Evolutionary conservation across 1,140 invertebrate genomes (phyloP).

Genomic region (Branchinecta lindahli): DNA sequence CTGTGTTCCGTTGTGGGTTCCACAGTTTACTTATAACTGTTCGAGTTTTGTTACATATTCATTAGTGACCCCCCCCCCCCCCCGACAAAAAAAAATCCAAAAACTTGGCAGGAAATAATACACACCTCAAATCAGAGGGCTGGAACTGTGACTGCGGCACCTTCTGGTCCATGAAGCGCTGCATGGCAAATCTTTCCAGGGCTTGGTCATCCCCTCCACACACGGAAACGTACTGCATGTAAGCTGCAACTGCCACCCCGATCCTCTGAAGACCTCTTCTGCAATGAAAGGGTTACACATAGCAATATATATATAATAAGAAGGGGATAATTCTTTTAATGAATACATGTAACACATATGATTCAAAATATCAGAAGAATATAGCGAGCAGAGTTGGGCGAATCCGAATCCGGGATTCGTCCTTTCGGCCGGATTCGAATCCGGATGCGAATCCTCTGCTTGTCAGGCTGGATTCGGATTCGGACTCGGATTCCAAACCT

Average conservation of each 20-base stretch:
- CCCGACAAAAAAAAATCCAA: too few species aligned
- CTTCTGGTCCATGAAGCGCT: slow-evolving; percentile 72
- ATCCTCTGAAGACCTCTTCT: slow-evolving; percentile 57
- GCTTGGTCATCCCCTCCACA: slow-evolving; percentile 75
- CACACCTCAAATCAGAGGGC: slow-evolving; percentile 74
- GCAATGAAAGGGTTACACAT: slow-evolving; percentile 21
- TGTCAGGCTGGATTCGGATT: too few species aligned
- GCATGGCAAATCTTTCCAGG: slow-evolving; percentile 78
- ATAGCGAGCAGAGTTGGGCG: too few species aligned
- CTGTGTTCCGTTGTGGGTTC: too few species aligned
- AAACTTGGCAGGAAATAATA: background rate
- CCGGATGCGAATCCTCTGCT: too few species aligned
- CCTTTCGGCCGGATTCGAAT: too few species aligned
- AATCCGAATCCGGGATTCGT: too few species aligned
- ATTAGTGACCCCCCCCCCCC: too few species aligned
- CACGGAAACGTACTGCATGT: slow-evolving; percentile 85
- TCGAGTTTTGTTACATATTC: too few species aligned
- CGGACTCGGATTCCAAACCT: too few species aligned
- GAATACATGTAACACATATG: background rate
- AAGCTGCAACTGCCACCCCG: slow-evolving; percentile 72
- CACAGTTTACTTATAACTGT: too few species aligned
- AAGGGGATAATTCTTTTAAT: background rate
- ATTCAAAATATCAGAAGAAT: background rate
- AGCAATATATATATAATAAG: background rate
- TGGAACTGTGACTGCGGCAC: slow-evolving; percentile 35